phyloP scores from a whole-genome alignment of 2,888 invertebrate genomes.

The Rhorus exstirpatorius region DNA sequence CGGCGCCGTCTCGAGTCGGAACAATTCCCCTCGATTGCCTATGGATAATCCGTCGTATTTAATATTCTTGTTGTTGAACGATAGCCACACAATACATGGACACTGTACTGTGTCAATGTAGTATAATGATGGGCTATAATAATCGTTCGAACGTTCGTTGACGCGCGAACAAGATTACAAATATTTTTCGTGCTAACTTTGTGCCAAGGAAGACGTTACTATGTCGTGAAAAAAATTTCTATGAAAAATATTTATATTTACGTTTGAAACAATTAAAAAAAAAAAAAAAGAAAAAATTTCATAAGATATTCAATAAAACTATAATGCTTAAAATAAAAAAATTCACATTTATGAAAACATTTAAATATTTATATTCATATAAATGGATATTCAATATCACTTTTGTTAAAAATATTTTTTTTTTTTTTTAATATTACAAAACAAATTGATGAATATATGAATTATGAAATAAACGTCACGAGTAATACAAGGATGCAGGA shows the following conservation, averaged over 20 bases:
- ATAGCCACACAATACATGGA: slow-evolving; percentile 12
- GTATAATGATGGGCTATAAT: slow-evolving; percentile 51
- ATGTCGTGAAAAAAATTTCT: too few species aligned
- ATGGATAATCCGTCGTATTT: slow-evolving; percentile 55
- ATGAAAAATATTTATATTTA: too few species aligned
- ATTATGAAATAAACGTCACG: too few species aligned
- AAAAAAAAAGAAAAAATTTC: too few species aligned
- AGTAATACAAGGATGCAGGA: too few species aligned
- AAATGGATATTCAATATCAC: too few species aligned
- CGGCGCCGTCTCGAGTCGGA: slow-evolving; percentile 38
- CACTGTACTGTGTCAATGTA: slow-evolving; percentile 30
- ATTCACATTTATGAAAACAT: too few species aligned
- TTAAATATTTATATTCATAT: too few species aligned
- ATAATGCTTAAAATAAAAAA: too few species aligned
- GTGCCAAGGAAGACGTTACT: slow-evolving; percentile 30
- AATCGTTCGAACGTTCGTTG: slow-evolving; percentile 43
- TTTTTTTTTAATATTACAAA: background rate
- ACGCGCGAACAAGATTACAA: slow-evolving; percentile 34
- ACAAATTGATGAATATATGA: background rate
- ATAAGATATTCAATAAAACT: too few species aligned
- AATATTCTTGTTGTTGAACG: slow-evolving; percentile 63
- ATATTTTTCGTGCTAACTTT: slow-evolving; percentile 41
- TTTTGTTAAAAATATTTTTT: too few species aligned
- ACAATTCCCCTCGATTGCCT: slow-evolving; percentile 24
- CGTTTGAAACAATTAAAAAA: too few species aligned